phyloP scores from a whole-genome alignment of 2,797 vertebrate genomes.

The Okamejei kenojei region DNA sequence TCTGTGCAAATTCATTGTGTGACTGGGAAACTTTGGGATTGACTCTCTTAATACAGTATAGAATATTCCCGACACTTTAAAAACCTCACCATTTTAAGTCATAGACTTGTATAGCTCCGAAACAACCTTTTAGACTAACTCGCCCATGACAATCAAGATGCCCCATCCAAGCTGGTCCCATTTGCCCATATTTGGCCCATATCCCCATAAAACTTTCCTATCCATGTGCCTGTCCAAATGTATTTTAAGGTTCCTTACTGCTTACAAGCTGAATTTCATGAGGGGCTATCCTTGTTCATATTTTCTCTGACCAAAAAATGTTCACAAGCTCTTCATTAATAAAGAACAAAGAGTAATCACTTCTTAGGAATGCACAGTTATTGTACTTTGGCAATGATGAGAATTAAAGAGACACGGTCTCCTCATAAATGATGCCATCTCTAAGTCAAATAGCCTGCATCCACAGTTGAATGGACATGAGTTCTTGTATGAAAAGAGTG shows the following conservation, averaged over 20 bases:
- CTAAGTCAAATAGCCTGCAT: not conserved
- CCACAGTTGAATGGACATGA: not conserved
- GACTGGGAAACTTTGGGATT: not conserved
- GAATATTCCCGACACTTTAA: not conserved
- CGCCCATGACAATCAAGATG: too few relatives aligned
- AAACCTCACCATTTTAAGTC: not conserved
- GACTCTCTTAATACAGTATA: not conserved
- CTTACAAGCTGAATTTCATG: not conserved
- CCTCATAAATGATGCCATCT: not conserved
- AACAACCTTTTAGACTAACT: too few relatives aligned
- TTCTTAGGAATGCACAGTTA: not conserved
- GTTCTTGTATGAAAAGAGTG: not conserved
- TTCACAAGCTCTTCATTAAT: not conserved
- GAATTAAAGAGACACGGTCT: not conserved
- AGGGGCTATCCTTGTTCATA: not conserved
- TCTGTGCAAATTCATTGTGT: not conserved
- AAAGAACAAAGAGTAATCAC: not conserved
- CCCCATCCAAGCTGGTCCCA: too few relatives aligned
- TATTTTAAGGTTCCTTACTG: too few relatives aligned
- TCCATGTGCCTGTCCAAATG: too few relatives aligned
- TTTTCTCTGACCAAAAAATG: not conserved
- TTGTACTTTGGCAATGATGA: not conserved
- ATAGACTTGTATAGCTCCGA: too few relatives aligned
- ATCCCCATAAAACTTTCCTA: too few relatives aligned
- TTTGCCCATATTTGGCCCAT: too few relatives aligned